Conservation (phyloP, 2,888 invertebrate species). For the Rhimphoctona megacephalus region DNA sequence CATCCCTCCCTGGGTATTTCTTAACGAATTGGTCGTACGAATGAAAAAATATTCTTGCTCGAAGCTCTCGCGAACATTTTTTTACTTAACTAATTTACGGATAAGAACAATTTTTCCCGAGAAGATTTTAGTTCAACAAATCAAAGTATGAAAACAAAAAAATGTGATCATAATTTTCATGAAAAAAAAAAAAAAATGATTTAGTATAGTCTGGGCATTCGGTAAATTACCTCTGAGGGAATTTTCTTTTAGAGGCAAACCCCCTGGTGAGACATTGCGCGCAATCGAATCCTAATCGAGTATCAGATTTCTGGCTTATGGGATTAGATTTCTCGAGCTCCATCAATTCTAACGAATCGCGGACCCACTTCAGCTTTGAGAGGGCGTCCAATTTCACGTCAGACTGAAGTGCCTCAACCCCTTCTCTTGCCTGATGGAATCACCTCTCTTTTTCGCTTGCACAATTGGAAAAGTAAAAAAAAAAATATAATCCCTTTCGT, state of each 20-base stretch:
- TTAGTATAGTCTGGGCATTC: neutral
- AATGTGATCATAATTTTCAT: neutral
- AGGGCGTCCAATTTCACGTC: constrained; percentile 48
- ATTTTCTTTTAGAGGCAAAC: constrained; percentile 34
- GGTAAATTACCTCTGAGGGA: constrained; percentile 35
- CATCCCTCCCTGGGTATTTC: constrained; percentile 18
- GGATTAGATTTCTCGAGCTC: constrained; percentile 57
- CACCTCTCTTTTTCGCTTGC: constrained; percentile 28
- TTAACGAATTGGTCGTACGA: constrained; percentile 26
- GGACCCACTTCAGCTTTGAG: constrained; percentile 19
- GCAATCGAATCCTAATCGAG: constrained; percentile 66
- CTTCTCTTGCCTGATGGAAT: constrained; percentile 35
- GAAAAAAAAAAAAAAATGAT: neutral
- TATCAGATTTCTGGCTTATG: constrained; percentile 56
- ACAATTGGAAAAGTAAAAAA: constrained; percentile 4
- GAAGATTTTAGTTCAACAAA: constrained; percentile 1
- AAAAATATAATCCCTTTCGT: constrained; percentile 7
- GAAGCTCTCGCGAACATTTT: neutral
- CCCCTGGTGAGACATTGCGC: constrained; percentile 34
- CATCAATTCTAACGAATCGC: constrained; percentile 53
- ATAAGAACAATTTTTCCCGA: neutral
- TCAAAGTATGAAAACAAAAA: neutral
- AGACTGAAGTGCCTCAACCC: constrained; percentile 13
- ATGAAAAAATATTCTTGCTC: neutral
- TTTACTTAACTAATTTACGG: constrained; percentile 1